Conservation (phyloP, 2,888 invertebrate species). For the Tuberolachnus salignus region DNA sequence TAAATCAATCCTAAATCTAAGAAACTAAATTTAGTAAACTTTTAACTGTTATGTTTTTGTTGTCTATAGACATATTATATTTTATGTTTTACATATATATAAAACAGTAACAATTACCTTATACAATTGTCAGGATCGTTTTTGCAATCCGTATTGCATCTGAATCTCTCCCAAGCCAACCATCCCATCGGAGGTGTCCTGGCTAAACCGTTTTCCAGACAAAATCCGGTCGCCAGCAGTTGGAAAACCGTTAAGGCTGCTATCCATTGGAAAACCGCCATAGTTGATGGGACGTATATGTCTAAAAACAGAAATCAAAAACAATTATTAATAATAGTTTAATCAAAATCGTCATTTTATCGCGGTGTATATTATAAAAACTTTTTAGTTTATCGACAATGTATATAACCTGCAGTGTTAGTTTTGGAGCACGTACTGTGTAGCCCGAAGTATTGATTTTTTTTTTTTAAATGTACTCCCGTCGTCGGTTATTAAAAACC, state of each 20-base stretch:
- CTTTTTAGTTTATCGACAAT: no score
- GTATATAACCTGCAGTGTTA: no score
- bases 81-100: not conserved
- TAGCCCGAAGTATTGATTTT: no score
- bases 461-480: no score
- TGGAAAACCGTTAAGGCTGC: slow-evolving; percentile 28
- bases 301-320: no score
- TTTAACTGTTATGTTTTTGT: no score
- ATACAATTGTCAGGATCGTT: slow-evolving; percentile 72
- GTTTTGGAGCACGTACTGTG: no score
- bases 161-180: slow-evolving; percentile 73
- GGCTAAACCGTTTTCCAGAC: slow-evolving; percentile 71
- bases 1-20: not conserved
- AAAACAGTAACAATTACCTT: slow-evolving; percentile 64
- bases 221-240: slow-evolving; percentile 31
- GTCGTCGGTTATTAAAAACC: no score
- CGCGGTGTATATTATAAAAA: no score
- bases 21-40: no score
- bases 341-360: no score
- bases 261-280: slow-evolving; percentile 42
- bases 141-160: slow-evolving; percentile 71
- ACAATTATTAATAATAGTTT: not conserved
- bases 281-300: not conserved
- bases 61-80: no score
- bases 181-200: slow-evolving; percentile 77